Conservation (phyloP, 2,113 vertebrate genomes). For the Phalacrocorax carbo region DNA sequence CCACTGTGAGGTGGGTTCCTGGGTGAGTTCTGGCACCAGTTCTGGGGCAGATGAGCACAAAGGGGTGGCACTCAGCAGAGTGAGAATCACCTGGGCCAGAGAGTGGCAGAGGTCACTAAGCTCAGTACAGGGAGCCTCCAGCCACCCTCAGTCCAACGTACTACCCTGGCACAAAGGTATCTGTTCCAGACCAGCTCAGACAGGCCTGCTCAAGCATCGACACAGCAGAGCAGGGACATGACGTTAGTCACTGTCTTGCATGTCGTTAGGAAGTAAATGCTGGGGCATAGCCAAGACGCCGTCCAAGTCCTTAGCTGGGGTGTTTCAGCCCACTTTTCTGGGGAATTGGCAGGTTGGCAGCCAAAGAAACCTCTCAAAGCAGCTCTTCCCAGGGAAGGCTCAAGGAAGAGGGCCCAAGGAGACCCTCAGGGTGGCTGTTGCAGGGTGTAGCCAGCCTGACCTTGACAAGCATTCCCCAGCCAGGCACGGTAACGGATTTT, state of each 20-base stretch:
- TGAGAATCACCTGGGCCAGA: neutral
- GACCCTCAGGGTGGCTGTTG: neutral
- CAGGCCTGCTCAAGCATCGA: neutral
- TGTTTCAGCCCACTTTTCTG: neutral
- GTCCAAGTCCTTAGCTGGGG: neutral
- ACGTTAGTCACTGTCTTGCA: neutral
- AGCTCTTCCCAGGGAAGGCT: neutral
- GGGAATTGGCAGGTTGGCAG: neutral
- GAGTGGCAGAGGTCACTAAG: neutral
- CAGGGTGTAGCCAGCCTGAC: neutral
- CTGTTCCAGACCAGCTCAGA: neutral
- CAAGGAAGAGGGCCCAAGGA: neutral
- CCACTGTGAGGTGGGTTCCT: neutral
- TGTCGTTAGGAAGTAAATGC: neutral
- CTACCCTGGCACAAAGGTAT: neutral
- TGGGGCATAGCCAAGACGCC: neutral
- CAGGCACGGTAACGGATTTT: neutral
- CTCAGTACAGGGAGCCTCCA: neutral
- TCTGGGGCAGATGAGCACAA: neutral
- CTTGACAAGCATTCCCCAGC: neutral
- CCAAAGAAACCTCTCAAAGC: neutral
- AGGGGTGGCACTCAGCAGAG: neutral
- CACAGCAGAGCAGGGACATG: neutral
- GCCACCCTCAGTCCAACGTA: neutral
- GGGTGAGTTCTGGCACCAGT: neutral